Evolutionary conservation across 2,888 invertebrate species (phyloP), one percentile per base, ranked within the genome.

Genomic region (Timema cristinae): DNA sequence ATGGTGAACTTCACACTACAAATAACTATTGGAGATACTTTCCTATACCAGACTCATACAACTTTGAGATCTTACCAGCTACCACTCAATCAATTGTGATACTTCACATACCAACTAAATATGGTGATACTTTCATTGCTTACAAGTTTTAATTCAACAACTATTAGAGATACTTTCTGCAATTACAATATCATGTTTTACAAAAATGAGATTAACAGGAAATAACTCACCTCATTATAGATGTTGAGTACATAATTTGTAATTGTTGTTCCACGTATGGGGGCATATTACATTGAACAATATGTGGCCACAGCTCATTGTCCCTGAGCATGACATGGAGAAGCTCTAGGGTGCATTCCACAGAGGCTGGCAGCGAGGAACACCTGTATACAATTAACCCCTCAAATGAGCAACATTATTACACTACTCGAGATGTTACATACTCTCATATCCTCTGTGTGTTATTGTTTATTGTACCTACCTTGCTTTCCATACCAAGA

Each of bases 171-270:
- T 2, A 32, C 32, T 32, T 32, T 32, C 32, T 2, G 4, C 32
- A 32, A 4, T 32, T 32, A 32, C 32, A 32, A 32, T 32, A 32
- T 32, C 32, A 4, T 32, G 32, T 32, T 32, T 32, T 32, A 32
- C 32, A 32, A 32, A 32, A 32, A 32, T 32, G 32, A 32, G 32
- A 32, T 32, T 32, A 32, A 32, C 32, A 4, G 1, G 32, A 32
- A 32, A 32, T 1, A 32, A 16, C 5, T 8, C 2, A 66, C 15
- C 87, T 8, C 88, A 63, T 63, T 0, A 63, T 32, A 13, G 48
- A 32, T 15, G 63, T 70, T 32, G 70, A 50, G 63, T 73, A 75
- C 70, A 72, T 71, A 0, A 73, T 63, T 16, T 66, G 61, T 11
- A 75, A 47, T 49, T 75, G 70, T 47, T 71, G 67, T 32, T 70